phyloP scores from a whole-genome alignment of 2,888 invertebrate genomes.

The Rosalia funebris region DNA sequence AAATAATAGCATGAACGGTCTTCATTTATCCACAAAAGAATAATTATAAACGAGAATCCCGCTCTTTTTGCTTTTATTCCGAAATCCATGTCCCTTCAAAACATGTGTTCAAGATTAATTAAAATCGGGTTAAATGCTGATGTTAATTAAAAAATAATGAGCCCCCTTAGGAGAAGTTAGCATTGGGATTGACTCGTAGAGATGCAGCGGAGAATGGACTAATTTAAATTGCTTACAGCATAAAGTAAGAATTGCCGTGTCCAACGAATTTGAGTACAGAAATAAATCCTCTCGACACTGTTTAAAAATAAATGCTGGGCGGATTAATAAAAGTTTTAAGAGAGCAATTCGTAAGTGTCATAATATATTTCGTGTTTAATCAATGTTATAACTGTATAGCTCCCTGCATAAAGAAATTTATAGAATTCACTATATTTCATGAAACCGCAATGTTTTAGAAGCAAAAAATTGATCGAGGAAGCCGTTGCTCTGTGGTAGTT shows the following conservation, averaged over 20 bases:
- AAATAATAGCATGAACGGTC: too few species aligned
- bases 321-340: background rate
- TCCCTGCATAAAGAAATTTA: too few species aligned
- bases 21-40: background rate
- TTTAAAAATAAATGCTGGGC: slow-evolving; percentile 1
- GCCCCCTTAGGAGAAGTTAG: slow-evolving; percentile 30
- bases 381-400: too few species aligned
- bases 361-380: too few species aligned
- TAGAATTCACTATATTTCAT: too few species aligned
- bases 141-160: slow-evolving; percentile 51
- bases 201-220: slow-evolving; percentile 30
- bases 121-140: slow-evolving; percentile 45
- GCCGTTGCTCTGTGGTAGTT: too few species aligned
- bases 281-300: slow-evolving; percentile 7
- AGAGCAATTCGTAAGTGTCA: too few species aligned
- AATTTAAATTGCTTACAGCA: slow-evolving; percentile 35
- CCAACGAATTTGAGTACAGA: slow-evolving; percentile 24
- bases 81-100: background rate
- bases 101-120: slow-evolving; percentile 47
- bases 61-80: too few species aligned
- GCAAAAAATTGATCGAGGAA: too few species aligned
- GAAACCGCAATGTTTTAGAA: too few species aligned
- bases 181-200: slow-evolving; percentile 31
- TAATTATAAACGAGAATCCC: too few species aligned
- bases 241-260: slow-evolving; percentile 35